Evolutionary conservation across 2,113 vertebrate species (phyloP).

Genomic region (Neopipo cinnamomea): DNA sequence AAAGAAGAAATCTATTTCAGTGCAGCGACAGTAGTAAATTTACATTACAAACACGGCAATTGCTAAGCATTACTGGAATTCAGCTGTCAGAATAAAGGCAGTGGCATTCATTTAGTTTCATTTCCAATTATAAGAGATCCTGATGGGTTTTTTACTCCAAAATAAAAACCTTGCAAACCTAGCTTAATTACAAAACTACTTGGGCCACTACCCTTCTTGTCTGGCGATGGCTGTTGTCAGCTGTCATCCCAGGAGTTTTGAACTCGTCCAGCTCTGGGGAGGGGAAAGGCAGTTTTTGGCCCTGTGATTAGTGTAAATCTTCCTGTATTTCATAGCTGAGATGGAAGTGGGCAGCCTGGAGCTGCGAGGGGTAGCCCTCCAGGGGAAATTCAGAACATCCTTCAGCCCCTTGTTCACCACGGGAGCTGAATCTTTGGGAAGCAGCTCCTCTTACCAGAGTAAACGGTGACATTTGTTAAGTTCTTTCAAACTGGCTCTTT

Average conservation of each 20-base stretch:
- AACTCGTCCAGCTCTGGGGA: neutral
- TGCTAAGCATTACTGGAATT: slow-evolving; percentile 9
- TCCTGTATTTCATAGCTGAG: neutral
- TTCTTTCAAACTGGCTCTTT: neutral
- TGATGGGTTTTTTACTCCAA: neutral
- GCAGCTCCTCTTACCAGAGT: neutral
- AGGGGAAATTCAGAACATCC: neutral
- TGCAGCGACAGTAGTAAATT: slow-evolving; percentile 5
- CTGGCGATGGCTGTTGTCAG: neutral
- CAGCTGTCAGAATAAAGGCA: slow-evolving; percentile 39
- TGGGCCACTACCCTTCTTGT: neutral
- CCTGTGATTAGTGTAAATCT: neutral
- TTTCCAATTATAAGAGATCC: slow-evolving; percentile 20
- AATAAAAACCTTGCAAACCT: slow-evolving; percentile 1
- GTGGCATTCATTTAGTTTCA: neutral
- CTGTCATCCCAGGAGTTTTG: neutral
- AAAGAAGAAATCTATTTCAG: slow-evolving; percentile 38
- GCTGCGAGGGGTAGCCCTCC: rapidly evolving
- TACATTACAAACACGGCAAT: slow-evolving; percentile 14
- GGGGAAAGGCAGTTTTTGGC: neutral
- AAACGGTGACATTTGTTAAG: neutral
- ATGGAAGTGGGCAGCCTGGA: neutral
- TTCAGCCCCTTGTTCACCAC: neutral
- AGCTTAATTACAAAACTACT: slow-evolving; percentile 20
- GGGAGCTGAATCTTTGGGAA: neutral